These are phyloP conservation scores for Corythornis cristatus DNA, from an alignment of 2,113 vertebrate species.

Conservation along the genomic window DNA sequence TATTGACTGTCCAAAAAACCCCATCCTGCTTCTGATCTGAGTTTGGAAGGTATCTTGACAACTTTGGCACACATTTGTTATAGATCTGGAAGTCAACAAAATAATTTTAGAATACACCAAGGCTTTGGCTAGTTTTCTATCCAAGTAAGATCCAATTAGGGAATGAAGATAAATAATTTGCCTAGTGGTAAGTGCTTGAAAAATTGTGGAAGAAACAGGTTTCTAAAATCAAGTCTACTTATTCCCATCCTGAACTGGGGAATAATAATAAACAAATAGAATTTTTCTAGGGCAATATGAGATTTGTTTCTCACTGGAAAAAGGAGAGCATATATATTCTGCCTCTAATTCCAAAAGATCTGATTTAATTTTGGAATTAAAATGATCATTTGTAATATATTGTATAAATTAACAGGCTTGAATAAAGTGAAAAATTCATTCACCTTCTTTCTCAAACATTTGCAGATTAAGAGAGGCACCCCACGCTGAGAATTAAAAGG, in stretches of 20 bases:
- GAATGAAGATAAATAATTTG: background rate
- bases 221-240: background rate
- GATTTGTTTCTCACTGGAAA: background rate
- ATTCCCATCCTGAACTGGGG: background rate
- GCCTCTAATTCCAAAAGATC: background rate
- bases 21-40: background rate
- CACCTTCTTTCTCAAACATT: background rate
- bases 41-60: background rate
- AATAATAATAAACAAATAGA: background rate
- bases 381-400: background rate
- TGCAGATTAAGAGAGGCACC: background rate
- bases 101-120: background rate
- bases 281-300: background rate
- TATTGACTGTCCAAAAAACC: background rate
- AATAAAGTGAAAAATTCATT: background rate
- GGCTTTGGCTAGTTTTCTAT: background rate
- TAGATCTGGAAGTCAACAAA: background rate
- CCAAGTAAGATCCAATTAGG: background rate
- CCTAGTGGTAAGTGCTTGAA: background rate
- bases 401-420: background rate
- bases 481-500: background rate
- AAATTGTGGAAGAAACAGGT: background rate
- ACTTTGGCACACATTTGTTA: background rate
- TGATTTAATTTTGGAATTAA: background rate
- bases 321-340: background rate